Evolutionary conservation across 2,888 invertebrate genomes (phyloP).

Genomic region (Diplazon laetatorius): DNA sequence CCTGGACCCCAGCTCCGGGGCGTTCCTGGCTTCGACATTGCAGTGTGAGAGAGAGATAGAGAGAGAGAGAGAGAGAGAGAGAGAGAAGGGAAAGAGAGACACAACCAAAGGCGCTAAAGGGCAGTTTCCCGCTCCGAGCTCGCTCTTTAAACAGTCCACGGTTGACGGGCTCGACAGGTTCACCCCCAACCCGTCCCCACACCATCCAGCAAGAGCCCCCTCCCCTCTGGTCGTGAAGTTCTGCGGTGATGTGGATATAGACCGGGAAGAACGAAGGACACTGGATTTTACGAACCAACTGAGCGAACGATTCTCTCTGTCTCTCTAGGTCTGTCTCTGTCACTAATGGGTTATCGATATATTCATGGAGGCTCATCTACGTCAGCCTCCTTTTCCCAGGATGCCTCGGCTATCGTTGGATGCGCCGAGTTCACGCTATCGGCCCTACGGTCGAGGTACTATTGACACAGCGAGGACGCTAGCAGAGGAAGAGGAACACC

Average conservation of each 20-base stretch:
- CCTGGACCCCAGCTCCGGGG: background rate
- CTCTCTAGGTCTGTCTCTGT: constrained; percentile 33
- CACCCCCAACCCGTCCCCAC: constrained; percentile 41
- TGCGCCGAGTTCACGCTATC: constrained; percentile 3
- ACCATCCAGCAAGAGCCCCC: constrained; percentile 44
- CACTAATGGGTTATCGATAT: constrained; percentile 80
- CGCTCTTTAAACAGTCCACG: constrained; percentile 75
- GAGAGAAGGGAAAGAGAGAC: constrained; percentile 23
- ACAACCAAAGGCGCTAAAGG: too few relatives aligned
- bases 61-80: constrained; percentile 11
- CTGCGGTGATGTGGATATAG: background rate
- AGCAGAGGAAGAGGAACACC: background rate
- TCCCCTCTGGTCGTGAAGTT: background rate
- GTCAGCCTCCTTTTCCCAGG: constrained; percentile 69
- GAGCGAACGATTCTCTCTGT: constrained; percentile 9
- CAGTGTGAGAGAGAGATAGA: constrained; percentile 39
- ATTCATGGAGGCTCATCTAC: constrained; percentile 76
- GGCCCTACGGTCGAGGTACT: background rate
- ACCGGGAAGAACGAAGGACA: constrained; percentile 9
- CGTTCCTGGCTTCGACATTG: constrained; percentile 39
- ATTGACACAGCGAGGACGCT: background rate
- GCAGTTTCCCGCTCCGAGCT: background rate
- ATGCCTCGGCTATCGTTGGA: constrained; percentile 46
- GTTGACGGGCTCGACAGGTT: constrained; percentile 45
- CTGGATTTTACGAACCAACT: constrained; percentile 9